These are phyloP conservation scores for Linnaemya vulpina DNA, from an alignment of 2,888 invertebrate species.

Conservation along the genomic window DNA sequence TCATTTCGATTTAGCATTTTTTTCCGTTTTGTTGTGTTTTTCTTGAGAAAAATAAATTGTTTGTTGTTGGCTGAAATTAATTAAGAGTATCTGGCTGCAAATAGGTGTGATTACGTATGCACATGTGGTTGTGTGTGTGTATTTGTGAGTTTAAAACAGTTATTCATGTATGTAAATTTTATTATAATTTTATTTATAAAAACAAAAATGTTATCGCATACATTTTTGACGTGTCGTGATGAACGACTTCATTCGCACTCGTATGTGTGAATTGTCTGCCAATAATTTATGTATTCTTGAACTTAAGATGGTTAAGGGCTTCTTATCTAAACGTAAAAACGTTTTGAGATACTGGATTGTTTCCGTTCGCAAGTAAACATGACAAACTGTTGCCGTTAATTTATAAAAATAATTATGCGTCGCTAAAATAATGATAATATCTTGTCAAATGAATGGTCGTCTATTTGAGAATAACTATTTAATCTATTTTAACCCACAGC, in stretches of 20 bases:
- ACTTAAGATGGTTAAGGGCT: slow-evolving; percentile 1
- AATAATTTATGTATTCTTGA: slow-evolving; percentile 29
- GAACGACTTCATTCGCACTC: neutral
- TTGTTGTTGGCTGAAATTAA: slow-evolving; percentile 21
- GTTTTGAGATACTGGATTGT: slow-evolving; percentile 5
- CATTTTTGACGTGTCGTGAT: slow-evolving; percentile 48
- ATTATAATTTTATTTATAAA: slow-evolving; percentile 21
- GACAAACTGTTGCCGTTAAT: neutral
- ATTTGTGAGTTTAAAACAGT: neutral
- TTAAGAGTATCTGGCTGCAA: neutral
- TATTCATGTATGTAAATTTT: slow-evolving; percentile 12
- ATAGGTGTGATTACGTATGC: neutral
- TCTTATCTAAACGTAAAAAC: slow-evolving; percentile 18
- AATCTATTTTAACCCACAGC: no score
- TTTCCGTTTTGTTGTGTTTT: slow-evolving; percentile 3
- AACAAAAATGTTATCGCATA: slow-evolving; percentile 14
- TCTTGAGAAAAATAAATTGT: slow-evolving; percentile 10
- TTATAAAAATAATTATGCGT: neutral
- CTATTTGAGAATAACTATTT: no score
- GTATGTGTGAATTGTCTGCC: slow-evolving; percentile 10
- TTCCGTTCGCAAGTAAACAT: neutral
- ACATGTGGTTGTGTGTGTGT: neutral
- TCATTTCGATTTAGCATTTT: slow-evolving; percentile 35
- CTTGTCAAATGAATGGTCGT: no score
- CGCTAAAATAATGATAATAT: neutral